Percentiles rank a stretch among this genome's conserved stretches.
Conservation (phyloP, 2,797 vertebrate species). For the Numenius phaeopus region DNA sequence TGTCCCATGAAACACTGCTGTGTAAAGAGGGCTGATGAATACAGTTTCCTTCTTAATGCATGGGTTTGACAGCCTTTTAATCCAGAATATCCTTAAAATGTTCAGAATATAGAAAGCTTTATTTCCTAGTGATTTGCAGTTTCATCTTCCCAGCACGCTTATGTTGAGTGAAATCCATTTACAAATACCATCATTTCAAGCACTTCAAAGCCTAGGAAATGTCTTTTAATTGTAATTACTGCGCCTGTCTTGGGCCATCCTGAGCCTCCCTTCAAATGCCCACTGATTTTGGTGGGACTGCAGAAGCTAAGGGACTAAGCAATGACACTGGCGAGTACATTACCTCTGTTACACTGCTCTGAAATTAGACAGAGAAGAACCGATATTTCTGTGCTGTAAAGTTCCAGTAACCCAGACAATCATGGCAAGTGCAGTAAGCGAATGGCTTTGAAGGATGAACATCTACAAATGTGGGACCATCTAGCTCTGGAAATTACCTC, state of each 20-base stretch:
- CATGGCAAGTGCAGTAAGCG: not conserved
- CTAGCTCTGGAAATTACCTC: slow-evolving; percentile 30
- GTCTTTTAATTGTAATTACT: not conserved
- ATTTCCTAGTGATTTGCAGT: not conserved
- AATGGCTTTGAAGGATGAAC: not conserved
- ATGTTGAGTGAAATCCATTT: not conserved
- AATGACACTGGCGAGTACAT: fast-evolving
- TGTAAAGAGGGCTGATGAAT: not conserved
- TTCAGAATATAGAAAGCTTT: not conserved
- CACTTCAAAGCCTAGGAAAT: slow-evolving; percentile 1
- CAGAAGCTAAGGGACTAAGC: not conserved
- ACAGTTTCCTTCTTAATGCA: not conserved
- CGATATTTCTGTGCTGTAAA: not conserved
- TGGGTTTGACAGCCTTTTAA: not conserved
- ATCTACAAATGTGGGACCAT: not conserved
- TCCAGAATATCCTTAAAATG: not conserved
- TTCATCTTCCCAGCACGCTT: not conserved
- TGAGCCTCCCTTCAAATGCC: not conserved
- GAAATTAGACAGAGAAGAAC: not conserved
- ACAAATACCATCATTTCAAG: not conserved
- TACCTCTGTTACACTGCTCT: not conserved
- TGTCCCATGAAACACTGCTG: not conserved
- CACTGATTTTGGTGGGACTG: not conserved
- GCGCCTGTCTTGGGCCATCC: not conserved
- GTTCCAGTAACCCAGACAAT: not conserved